These are phyloP conservation scores for Allacma fusca DNA, from an alignment of 2,888 invertebrate genomes.

Conservation along the genomic window DNA sequence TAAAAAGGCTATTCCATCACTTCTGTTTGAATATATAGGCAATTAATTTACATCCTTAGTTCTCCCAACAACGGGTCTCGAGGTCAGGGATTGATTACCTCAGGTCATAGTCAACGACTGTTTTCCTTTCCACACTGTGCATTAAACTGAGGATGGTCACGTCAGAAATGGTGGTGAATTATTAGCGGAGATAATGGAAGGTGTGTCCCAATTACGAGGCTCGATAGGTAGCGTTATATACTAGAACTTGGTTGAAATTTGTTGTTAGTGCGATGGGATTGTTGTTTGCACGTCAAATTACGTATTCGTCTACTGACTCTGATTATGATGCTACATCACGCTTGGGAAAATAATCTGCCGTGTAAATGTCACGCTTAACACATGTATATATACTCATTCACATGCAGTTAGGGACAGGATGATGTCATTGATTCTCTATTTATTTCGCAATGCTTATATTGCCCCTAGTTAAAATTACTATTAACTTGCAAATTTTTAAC, in stretches of 20 bases:
- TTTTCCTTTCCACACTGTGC: no score
- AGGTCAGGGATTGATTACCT: no score
- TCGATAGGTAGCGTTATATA: neutral
- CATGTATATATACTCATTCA: neutral
- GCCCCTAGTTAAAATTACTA: neutral
- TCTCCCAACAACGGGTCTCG: no score
- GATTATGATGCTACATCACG: neutral
- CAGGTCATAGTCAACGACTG: no score
- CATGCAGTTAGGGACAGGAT: neutral
- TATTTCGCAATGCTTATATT: neutral
- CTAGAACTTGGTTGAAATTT: neutral
- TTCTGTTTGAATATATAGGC: no score
- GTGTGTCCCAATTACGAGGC: neutral
- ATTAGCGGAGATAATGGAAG: no score
- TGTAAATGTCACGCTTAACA: neutral
- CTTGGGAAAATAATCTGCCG: neutral
- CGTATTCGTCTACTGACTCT: neutral
- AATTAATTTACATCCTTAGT: no score
- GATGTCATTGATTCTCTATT: neutral
- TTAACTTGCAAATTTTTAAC: neutral
- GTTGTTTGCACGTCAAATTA: neutral
- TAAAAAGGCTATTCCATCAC: no score
- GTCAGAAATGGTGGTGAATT: no score
- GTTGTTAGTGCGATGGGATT: neutral
- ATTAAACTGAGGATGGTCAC: no score